Evolutionary conservation across 2,113 vertebrate species (phyloP).

Genomic region (Eretmochelys imbricata): DNA sequence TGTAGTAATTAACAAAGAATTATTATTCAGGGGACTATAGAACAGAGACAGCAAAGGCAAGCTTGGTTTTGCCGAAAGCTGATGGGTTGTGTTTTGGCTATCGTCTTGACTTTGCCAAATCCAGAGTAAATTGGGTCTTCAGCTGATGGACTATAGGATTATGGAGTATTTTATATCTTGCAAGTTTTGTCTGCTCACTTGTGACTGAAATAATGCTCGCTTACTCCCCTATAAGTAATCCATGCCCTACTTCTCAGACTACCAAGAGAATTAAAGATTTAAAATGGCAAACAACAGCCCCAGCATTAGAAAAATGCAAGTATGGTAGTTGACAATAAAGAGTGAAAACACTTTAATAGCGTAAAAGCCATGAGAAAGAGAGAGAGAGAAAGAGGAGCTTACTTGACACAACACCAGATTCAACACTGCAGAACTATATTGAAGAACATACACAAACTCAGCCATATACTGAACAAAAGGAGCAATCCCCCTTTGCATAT

Average conservation of each 20-base stretch:
- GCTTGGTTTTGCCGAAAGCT: background rate
- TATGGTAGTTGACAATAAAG: background rate
- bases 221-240: background rate
- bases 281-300: background rate
- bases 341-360: background rate
- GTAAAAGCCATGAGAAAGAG: background rate
- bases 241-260: background rate
- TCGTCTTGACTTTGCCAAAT: background rate
- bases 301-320: background rate
- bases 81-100: background rate
- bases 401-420: background rate
- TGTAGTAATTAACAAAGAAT: background rate
- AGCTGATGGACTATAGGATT: background rate
- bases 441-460: background rate
- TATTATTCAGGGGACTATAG: background rate
- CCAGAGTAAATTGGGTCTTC: background rate
- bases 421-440: background rate
- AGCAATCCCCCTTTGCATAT: background rate
- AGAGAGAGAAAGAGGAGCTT: background rate
- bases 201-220: background rate
- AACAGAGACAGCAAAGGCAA: background rate
- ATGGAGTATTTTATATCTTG: background rate
- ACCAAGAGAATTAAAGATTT: background rate
- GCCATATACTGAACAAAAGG: background rate
- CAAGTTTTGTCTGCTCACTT: background rate